phyloP scores from a whole-genome alignment of 1,140 invertebrate species.

The Orchesella cincta region DNA sequence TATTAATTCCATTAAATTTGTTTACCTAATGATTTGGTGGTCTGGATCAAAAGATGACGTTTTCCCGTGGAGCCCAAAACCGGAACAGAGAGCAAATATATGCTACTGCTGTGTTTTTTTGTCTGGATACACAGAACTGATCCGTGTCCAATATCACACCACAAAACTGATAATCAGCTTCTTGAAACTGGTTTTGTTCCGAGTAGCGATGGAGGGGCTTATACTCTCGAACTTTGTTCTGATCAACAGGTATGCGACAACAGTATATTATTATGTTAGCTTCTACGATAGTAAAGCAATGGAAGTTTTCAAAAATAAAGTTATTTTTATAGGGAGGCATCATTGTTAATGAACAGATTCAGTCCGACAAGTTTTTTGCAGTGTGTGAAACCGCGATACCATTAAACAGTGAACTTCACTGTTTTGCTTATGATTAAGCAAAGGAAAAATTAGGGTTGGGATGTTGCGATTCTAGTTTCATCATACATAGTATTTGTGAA shows the following conservation, averaged over 20 bases:
- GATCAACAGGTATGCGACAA: constrained; percentile 19
- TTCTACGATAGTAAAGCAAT: too few relatives aligned
- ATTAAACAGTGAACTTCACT: constrained; percentile 40
- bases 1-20: too few relatives aligned
- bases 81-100: constrained; percentile 40
- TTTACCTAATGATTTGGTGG: constrained; percentile 48
- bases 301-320: too few relatives aligned
- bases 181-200: constrained; percentile 40
- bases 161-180: constrained; percentile 44
- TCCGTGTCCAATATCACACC: constrained; percentile 36
- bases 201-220: neutral
- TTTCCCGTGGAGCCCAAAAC: constrained; percentile 48
- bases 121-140: constrained; percentile 27
- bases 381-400: constrained; percentile 41
- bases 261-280: too few relatives aligned
- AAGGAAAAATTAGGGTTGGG: constrained; percentile 42
- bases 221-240: constrained; percentile 2
- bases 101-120: too few relatives aligned
- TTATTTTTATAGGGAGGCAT: constrained; percentile 35
- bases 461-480: constrained; percentile 43
- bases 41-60: constrained; percentile 45
- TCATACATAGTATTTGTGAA: too few relatives aligned
- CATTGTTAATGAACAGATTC: constrained; percentile 40
- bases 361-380: constrained; percentile 2
- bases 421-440: constrained; percentile 38